Conservation (phyloP, 2,888 invertebrate species). For the Unio delphinus region DNA sequence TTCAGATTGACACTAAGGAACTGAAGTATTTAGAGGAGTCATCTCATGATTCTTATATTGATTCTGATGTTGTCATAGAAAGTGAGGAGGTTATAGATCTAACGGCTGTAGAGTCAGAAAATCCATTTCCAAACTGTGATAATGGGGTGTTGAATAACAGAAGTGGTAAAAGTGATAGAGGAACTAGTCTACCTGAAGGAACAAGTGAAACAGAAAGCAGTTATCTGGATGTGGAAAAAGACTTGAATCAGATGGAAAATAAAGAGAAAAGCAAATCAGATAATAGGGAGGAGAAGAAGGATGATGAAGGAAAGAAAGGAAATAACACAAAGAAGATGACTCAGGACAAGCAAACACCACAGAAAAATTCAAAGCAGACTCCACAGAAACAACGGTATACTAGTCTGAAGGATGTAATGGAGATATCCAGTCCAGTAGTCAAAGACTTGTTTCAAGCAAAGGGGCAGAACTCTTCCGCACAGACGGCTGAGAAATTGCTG, state of each 20-base stretch:
- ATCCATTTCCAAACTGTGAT: too few relatives aligned
- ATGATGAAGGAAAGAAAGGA: slow-evolving; percentile 2
- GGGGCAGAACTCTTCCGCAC: slow-evolving; percentile 14
- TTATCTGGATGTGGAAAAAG: background rate
- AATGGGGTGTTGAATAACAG: too few relatives aligned
- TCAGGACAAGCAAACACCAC: slow-evolving; percentile 4
- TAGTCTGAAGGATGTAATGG: slow-evolving; percentile 43
- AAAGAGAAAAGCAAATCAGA: slow-evolving; percentile 4
- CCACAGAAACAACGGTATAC: slow-evolving; percentile 30
- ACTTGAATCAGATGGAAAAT: slow-evolving; percentile 3
- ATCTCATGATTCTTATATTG: slow-evolving; percentile 26
- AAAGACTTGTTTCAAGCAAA: slow-evolving; percentile 35
- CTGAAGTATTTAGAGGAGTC: slow-evolving; percentile 37
- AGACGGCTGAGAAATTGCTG: slow-evolving; percentile 59
- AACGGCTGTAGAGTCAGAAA: slow-evolving; percentile 4
- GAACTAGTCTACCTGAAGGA: background rate
- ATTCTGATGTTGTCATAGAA: slow-evolving; percentile 55
- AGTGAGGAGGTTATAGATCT: slow-evolving; percentile 39
- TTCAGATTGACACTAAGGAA: slow-evolving; percentile 46
- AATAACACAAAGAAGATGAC: background rate
- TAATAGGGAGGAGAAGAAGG: background rate
- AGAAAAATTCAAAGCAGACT: background rate
- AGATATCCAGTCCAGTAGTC: slow-evolving; percentile 41
- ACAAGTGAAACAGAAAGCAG: background rate
- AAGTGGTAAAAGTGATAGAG: background rate